A percentile compares a stretch with the other conserved stretches of the same genome.
Conservation (phyloP, 1,140 invertebrate species). For the Bathynomus jamesi region DNA sequence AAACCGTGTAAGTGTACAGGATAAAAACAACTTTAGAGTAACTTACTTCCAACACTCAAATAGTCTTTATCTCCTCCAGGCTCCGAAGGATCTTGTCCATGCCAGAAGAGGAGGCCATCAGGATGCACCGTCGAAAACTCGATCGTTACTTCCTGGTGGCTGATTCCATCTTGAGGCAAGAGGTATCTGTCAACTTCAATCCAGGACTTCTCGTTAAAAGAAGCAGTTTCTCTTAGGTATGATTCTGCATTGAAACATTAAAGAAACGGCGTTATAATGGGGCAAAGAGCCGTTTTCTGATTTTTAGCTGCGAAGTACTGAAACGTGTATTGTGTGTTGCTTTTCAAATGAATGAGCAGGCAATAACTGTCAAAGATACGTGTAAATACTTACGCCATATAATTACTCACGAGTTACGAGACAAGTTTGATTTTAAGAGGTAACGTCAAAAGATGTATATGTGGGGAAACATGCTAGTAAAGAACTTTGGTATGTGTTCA, state of each 20-base stretch:
- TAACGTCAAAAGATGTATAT: neutral
- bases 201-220: constrained; percentile 76
- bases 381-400: too few relatives aligned
- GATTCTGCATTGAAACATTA: constrained; percentile 5
- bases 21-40: too few relatives aligned
- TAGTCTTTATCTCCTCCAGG: constrained; percentile 59
- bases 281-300: neutral
- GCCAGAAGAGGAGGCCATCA: constrained; percentile 82
- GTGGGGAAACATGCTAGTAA: too few relatives aligned
- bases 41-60: constrained; percentile 57
- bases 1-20: too few relatives aligned
- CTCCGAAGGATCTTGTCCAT: constrained; percentile 63
- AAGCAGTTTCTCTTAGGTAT: constrained; percentile 51
- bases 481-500: too few relatives aligned
- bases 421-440: neutral
- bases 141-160: constrained; percentile 59
- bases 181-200: constrained; percentile 63
- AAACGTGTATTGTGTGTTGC: neutral
- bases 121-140: constrained; percentile 67
- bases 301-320: neutral
- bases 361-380: too few relatives aligned
- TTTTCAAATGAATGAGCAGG: too few relatives aligned
- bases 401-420: too few relatives aligned
- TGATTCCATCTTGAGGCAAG: constrained; percentile 54
- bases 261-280: too few relatives aligned